A percentile compares a stretch with the other conserved stretches of the same genome.
Evolutionary conservation across 2,797 vertebrate genomes (phyloP).

Genomic region (Hozukius guyotensis): DNA sequence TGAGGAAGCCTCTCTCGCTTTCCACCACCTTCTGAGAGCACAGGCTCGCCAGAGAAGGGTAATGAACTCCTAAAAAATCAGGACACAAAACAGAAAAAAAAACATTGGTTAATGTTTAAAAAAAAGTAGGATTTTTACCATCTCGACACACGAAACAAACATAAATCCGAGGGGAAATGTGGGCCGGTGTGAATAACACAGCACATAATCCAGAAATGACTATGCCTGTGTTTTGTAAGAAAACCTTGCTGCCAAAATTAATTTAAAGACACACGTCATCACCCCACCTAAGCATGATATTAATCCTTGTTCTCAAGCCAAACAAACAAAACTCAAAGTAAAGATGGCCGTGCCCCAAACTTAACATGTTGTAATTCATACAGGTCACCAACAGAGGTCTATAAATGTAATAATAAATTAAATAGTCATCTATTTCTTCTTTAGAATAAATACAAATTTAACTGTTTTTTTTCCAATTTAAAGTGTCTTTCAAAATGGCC

Average conservation of each 20-base stretch:
- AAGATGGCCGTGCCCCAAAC: background rate
- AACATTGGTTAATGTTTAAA: background rate
- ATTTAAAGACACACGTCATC: background rate
- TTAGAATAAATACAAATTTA: background rate
- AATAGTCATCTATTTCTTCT: background rate
- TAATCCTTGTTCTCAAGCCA: background rate
- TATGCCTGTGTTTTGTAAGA: background rate
- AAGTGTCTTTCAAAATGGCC: background rate
- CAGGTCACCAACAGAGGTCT: background rate
- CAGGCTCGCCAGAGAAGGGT: slow-evolving; percentile 93
- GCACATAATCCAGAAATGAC: too few species aligned
- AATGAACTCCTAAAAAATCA: slow-evolving; percentile 88
- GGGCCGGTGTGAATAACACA: background rate
- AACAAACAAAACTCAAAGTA: background rate
- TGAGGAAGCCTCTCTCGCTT: slow-evolving; percentile 91
- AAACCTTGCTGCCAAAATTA: background rate
- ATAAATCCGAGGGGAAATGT: background rate
- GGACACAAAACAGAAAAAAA: background rate
- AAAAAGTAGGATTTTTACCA: background rate
- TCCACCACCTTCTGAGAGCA: slow-evolving; percentile 94
- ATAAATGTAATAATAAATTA: background rate
- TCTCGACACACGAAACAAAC: background rate
- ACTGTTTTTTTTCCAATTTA: background rate
- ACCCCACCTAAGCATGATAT: fast-evolving
- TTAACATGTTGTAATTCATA: background rate